phyloP scores from a whole-genome alignment of 2,797 vertebrate genomes.

The Falco concolor region DNA sequence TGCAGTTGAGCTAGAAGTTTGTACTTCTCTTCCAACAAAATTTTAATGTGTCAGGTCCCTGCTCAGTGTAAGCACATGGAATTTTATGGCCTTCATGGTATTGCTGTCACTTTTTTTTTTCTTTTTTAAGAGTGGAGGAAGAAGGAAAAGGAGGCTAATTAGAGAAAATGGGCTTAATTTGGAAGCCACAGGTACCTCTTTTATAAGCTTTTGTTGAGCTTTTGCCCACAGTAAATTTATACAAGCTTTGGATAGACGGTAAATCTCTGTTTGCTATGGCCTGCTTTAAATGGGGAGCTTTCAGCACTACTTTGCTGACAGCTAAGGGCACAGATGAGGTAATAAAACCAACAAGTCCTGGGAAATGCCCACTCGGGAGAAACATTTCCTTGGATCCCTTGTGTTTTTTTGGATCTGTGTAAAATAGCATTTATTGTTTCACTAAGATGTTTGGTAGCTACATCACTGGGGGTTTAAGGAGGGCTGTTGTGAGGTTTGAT shows the following conservation, averaged over 20 bases:
- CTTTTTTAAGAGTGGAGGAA: not conserved
- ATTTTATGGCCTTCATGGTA: slow-evolving; percentile 46
- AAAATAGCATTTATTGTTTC: slow-evolving; percentile 7
- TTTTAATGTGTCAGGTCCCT: slow-evolving; percentile 16
- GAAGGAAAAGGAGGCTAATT: slow-evolving; percentile 66
- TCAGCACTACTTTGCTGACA: slow-evolving; percentile 22
- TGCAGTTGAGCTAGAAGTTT: not conserved
- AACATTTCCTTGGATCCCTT: slow-evolving; percentile 18
- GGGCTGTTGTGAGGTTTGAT: not conserved
- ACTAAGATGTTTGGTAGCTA: not conserved
- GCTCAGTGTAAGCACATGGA: slow-evolving; percentile 20
- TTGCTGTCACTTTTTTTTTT: not conserved
- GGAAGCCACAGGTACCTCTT: slow-evolving; percentile 67
- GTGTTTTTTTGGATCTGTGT: not conserved
- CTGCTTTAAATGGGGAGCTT: slow-evolving; percentile 55
- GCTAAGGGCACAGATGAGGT: slow-evolving; percentile 47
- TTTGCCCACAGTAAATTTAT: slow-evolving; percentile 59
- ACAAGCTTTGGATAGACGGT: slow-evolving; percentile 3
- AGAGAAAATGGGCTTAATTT: slow-evolving; percentile 68
- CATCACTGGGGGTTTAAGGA: not conserved
- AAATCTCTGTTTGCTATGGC: slow-evolving; percentile 44
- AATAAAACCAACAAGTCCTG: slow-evolving; percentile 53
- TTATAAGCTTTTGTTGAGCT: slow-evolving; percentile 67
- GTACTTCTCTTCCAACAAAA: slow-evolving; percentile 26
- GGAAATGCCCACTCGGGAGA: slow-evolving; percentile 38